Evolutionary conservation across 2,113 vertebrate genomes (phyloP).

Genomic region (Melanotaenia duboulayi): DNA sequence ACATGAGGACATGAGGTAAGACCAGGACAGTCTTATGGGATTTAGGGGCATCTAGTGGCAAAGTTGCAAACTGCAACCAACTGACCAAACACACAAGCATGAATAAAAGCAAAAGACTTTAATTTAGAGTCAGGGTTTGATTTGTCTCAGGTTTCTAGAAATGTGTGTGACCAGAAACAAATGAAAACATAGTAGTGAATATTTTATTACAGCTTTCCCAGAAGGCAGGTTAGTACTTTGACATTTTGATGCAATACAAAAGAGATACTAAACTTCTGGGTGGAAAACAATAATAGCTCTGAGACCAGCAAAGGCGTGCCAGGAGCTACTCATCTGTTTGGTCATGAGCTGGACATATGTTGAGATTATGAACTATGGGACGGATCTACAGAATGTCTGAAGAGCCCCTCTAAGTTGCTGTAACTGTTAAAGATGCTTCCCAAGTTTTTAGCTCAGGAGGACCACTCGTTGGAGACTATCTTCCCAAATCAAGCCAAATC

Average conservation of each 20-base stretch:
- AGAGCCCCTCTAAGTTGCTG: too few species aligned
- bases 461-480: too few species aligned
- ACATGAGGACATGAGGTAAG: too few species aligned
- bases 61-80: not conserved
- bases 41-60: not conserved
- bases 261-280: not conserved
- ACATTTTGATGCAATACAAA: not conserved
- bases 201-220: not conserved
- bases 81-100: not conserved
- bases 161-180: too few species aligned
- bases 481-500: too few species aligned
- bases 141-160: too few species aligned
- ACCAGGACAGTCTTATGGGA: too few species aligned
- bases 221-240: not conserved
- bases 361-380: fast-evolving
- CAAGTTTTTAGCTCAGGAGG: too few species aligned
- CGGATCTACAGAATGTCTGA: too few species aligned
- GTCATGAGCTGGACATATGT: not conserved
- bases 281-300: not conserved
- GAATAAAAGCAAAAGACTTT: too few species aligned
- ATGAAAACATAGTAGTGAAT: not conserved
- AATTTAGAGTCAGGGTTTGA: too few species aligned
- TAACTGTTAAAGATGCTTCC: too few species aligned
- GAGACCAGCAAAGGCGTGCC: not conserved
- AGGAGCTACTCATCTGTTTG: not conserved